Conservation (phyloP, 1,140 invertebrate genomes). For the Trissolcus basalis region DNA sequence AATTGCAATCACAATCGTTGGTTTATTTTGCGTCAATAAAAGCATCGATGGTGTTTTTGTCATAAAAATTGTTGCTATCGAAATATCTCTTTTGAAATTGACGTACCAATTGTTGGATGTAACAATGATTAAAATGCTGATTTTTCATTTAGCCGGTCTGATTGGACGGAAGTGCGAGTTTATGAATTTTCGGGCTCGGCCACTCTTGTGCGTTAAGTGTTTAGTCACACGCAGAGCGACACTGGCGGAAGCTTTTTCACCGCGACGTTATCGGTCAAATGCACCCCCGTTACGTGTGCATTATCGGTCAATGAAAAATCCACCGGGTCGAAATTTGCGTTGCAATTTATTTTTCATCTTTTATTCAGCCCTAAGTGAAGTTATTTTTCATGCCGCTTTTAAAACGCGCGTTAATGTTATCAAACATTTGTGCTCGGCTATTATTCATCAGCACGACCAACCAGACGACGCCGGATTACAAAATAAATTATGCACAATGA, state of each 20-base stretch:
- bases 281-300: slow-evolving; percentile 15
- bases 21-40: no score
- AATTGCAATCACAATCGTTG: no score
- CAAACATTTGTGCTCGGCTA: not conserved
- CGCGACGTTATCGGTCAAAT: slow-evolving; percentile 10
- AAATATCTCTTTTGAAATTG: no score
- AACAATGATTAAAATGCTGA: slow-evolving; percentile 26
- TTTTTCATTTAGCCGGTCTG: slow-evolving; percentile 11
- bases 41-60: no score
- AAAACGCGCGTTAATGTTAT: not conserved
- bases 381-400: not conserved
- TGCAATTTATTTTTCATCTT: slow-evolving; percentile 10
- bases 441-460: not conserved
- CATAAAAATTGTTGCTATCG: no score
- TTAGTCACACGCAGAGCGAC: not conserved
- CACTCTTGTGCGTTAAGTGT: not conserved
- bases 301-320: slow-evolving; percentile 34
- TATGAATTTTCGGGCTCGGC: no score
- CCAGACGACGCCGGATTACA: no score
- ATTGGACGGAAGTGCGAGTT: no score
- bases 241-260: slow-evolving; percentile 14
- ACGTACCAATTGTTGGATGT: slow-evolving; percentile 15
- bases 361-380: not conserved
- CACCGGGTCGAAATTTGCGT: slow-evolving; percentile 20
- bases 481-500: not conserved